A percentile compares a stretch with the other conserved stretches of the same genome.
phyloP scores from a whole-genome alignment of 1,140 invertebrate species.

The Agrilus planipennis region DNA sequence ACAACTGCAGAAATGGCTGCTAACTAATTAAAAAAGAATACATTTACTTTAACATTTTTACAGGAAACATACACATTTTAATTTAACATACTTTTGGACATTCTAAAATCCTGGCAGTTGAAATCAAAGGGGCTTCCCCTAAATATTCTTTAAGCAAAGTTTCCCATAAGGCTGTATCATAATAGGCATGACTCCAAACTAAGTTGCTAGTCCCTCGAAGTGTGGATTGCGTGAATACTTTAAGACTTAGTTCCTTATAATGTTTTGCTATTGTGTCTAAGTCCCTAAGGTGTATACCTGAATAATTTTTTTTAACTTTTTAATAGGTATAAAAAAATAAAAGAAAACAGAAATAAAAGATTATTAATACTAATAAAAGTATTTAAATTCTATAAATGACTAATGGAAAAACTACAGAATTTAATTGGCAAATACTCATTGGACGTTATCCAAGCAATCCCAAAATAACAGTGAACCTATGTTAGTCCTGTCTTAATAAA shows the following conservation, averaged over 20 bases:
- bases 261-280: conserved; percentile 50
- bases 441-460: too few relatives aligned
- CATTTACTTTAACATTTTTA: too few relatives aligned
- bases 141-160: conserved; percentile 61
- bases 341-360: too few relatives aligned
- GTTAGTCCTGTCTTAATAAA: too few relatives aligned
- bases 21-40: conserved; percentile 48
- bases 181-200: conserved; percentile 80
- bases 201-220: conserved; percentile 66
- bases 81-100: conserved; percentile 49
- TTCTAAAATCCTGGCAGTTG: conserved; percentile 44
- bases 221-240: conserved; percentile 60
- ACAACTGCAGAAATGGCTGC: conserved; percentile 70
- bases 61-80: conserved; percentile 5
- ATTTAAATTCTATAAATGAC: too few relatives aligned
- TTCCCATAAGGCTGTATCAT: conserved; percentile 80
- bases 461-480: too few relatives aligned
- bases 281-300: conserved; percentile 41
- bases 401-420: too few relatives aligned
- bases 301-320: conserved; percentile 13
- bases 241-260: conserved; percentile 56
- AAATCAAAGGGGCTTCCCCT: conserved; percentile 54
- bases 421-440: too few relatives aligned
- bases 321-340: too few relatives aligned
- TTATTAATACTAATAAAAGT: too few relatives aligned